Evolutionary conservation across 30 jellyfish, hydroid and myxozoan species (phyloP), one percentile per base, ranked within the genome.

Genomic region (Aurelia aurita): DNA sequence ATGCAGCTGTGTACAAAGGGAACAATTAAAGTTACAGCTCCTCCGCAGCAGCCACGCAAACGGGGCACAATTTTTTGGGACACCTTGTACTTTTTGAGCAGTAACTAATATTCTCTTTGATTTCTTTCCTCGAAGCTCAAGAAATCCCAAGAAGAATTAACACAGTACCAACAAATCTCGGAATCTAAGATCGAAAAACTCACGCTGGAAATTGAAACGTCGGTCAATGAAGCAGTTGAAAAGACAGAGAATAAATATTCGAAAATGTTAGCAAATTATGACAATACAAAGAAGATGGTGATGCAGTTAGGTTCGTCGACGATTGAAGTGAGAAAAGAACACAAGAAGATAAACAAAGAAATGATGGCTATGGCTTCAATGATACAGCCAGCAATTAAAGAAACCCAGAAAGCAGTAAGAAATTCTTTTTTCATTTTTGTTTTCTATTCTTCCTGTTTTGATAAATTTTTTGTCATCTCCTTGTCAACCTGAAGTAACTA

Each of bases 211-310:
- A 75, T 77, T 80, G 81, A 28, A 3, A 15, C 34, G 34, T 61
- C 61, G 29, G 77, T 87, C 8, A 57, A 64, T n/a, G 77, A 72
- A 27, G 88, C 97, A 1, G 59, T 29, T 43, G 27, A 43, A 18
- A 69, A 44, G 39, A 74, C 97, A 3, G 97, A 79, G 43, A 58
- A 43, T 6, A 88, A 79, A 70, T 88, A 68, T 44, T 23, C 85
- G 45, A 39, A 28, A 49, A 72, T 89, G 79, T 72, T 55, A 44
- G 34, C 67, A 9, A 62, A 47, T 54, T 69, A 49, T 28, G 59
- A 68, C 4, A 72, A 46, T 2, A 27, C 73, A 16, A 63, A 71
- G 25, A 15, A 47, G 55, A 65, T 29, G 55, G 79, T 74, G 53
- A 12, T 19, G 20, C 76, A 72, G 21, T 20, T 81, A 14, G 74